Base-by-base conservation (phyloP, 2,888 invertebrate species). In the Lymantria dispar region DNA sequence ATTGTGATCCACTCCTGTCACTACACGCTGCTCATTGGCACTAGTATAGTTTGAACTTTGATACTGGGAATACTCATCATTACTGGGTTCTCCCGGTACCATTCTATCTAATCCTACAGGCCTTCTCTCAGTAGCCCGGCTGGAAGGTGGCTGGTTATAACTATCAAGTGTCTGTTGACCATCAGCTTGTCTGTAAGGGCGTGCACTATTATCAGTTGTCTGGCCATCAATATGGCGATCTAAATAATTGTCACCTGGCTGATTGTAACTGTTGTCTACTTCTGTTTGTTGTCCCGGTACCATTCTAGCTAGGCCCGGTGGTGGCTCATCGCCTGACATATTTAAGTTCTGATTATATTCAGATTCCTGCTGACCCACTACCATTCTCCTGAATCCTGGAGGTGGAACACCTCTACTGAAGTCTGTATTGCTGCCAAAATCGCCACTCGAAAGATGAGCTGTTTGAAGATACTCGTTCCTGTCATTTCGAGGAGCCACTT, bases 381-480 rank as follows among this genome's bases (percentile, higher is more conserved):
- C 95, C 88, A 95, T 90, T 60, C 95, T 85, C 11, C 94, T 93
- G 9, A 94, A 71, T 0, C 94, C 94, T 0, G 94, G 94, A 3
- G 94, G 94, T 0, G 94, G 94, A 56, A 92, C 83, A 51, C 87
- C 85, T 37, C 74, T 68, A 51, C 83, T 83, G 42, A 85, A 87
- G 60, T 90, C 87, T 5, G 87, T 85, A 62, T 91, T 91, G 56
- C 87, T 90, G 10, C 79, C 80, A 60, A 85, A 91, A 62, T 91
- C 91, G 9, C 87, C 83, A 63, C 93, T 93, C 1, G 95, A 95
- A 43, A 95, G 80, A 70, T 95, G 95, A 13, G 95, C 95, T 1
- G 95, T 96, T 82, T 95, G 95, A 52, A 96, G 82, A 76, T 96
- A 96, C 76, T 95, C 94, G 75, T 95, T 95, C 52, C 95, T 90